Conservation (phyloP, 2,888 invertebrate species). For the Papilio protenor region DNA sequence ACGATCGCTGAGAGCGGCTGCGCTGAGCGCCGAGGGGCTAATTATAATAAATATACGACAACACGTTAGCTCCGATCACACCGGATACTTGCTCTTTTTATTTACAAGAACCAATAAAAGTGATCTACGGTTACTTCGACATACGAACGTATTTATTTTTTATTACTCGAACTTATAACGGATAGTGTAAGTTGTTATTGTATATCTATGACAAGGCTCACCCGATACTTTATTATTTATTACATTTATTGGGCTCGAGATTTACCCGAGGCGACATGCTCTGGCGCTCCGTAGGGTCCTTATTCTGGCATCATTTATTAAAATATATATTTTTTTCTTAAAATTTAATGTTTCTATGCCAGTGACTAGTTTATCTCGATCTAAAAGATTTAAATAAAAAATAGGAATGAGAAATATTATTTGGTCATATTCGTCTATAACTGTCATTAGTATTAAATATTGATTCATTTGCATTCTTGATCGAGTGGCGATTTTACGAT, state of each 20-base stretch:
- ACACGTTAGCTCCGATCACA: conserved; percentile 81
- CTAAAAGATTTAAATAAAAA: conserved; percentile 1
- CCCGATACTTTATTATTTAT: conserved; percentile 78
- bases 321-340: not conserved
- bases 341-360: not conserved
- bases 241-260: conserved; percentile 75
- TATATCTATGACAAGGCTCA: conserved; percentile 74
- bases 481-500: conserved; percentile 30
- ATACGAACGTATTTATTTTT: conserved; percentile 70
- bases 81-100: conserved; percentile 77
- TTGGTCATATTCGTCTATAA: not conserved
- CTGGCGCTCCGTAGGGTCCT: conserved; percentile 52
- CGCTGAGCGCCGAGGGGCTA: conserved; percentile 52
- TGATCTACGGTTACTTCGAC: conserved; percentile 79
- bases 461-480: conserved; percentile 33
- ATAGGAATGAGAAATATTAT: not conserved
- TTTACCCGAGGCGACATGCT: conserved; percentile 78
- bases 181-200: conserved; percentile 71
- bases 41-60: conserved; percentile 83
- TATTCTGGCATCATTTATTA: conserved; percentile 47
- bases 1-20: conserved; percentile 53
- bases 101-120: conserved; percentile 82
- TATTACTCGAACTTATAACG: conserved; percentile 65
- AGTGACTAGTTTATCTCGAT: not conserved
- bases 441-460: conserved; percentile 13